phyloP scores from a whole-genome alignment of 2,888 invertebrate species.

The Catocala sponsa region DNA sequence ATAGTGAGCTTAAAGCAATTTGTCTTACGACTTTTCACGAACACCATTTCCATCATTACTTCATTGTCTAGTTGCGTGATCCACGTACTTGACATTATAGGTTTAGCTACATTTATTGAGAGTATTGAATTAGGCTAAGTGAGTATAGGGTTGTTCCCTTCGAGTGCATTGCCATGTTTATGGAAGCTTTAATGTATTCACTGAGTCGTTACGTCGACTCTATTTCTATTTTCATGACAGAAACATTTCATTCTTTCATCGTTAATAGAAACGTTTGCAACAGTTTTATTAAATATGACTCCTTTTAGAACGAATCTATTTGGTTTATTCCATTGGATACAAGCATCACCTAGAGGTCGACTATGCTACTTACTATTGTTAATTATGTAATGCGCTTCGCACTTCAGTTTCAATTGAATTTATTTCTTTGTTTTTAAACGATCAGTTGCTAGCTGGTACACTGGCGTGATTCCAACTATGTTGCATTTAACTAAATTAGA shows the following conservation, averaged over 20 bases:
- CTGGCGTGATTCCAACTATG: conserved; percentile 70
- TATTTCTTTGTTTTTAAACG: conserved; percentile 56
- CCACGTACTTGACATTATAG: conserved; percentile 17
- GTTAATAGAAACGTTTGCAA: conserved; percentile 23
- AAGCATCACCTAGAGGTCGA: conserved; percentile 12
- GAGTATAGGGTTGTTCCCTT: conserved; percentile 37
- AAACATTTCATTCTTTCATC: conserved; percentile 23
- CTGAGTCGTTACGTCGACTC: conserved; percentile 14
- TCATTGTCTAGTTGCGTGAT: conserved; percentile 17
- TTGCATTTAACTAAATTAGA: conserved; percentile 56
- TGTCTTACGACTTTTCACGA: conserved; percentile 19
- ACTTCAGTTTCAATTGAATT: conserved; percentile 40
- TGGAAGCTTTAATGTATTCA: conserved; percentile 15
- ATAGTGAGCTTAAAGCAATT: conserved; percentile 22
- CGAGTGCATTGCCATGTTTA: conserved; percentile 35
- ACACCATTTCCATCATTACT: conserved; percentile 17
- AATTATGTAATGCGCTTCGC: conserved; percentile 42
- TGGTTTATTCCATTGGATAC: conserved; percentile 6
- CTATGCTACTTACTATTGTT: conserved; percentile 31
- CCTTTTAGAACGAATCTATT: conserved; percentile 16
- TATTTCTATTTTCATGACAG: conserved; percentile 21
- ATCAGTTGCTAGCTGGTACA: conserved; percentile 62
- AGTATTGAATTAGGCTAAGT: conserved; percentile 62
- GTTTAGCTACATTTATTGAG: conserved; percentile 19
- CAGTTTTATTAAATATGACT: conserved; percentile 4